phyloP scores from a whole-genome alignment of 30 jellyfish, hydroid and myxozoan genomes.

The Turritopsis rubra region DNA sequence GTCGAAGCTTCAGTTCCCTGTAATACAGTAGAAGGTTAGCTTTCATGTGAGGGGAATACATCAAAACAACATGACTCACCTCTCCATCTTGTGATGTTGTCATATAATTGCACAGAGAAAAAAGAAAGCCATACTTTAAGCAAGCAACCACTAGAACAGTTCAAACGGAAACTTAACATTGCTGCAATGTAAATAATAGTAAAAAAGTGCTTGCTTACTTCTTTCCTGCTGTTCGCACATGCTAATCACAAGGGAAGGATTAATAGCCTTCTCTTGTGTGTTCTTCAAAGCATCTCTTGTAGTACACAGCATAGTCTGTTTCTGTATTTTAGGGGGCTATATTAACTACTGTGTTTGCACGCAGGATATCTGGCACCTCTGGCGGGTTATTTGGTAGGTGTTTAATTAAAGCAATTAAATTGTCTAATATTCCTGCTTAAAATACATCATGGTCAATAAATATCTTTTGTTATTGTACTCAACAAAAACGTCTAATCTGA shows the following conservation, averaged over 20 bases:
- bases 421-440: background rate
- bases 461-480: background rate
- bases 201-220: no score
- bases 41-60: slow-evolving; percentile 3
- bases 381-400: slow-evolving; percentile 93
- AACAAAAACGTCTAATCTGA: no score
- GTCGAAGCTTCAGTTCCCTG: slow-evolving; percentile 41
- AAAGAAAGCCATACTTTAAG: no score
- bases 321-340: slow-evolving; percentile 94
- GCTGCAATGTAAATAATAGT: background rate
- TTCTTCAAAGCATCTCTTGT: background rate
- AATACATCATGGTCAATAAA: no score
- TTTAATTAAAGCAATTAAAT: background rate
- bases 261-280: background rate
- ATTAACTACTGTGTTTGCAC: slow-evolving; percentile 96
- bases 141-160: no score
- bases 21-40: slow-evolving; percentile 8
- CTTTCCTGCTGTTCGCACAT: background rate
- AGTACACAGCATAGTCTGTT: slow-evolving; percentile 10
- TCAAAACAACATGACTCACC: background rate
- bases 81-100: background rate
- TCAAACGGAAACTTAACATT: no score
- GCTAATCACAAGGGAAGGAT: background rate
- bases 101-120: background rate
- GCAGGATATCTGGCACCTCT: slow-evolving; percentile 96